Base-by-base conservation (phyloP, 2,113 vertebrate genomes). In the Pelmatolapia mariae region DNA sequence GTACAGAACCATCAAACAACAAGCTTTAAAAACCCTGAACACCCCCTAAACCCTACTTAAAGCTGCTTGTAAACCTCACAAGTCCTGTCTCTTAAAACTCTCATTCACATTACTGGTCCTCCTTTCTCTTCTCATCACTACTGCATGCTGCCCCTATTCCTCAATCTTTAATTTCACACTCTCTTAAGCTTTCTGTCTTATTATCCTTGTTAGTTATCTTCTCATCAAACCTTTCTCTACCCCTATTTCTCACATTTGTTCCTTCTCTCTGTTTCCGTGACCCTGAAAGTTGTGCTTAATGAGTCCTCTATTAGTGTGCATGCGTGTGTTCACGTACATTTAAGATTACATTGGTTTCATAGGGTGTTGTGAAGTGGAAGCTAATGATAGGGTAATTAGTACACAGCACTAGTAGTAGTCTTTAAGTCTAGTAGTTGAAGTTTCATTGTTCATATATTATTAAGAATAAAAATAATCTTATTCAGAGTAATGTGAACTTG, bases 251-350 rank as follows among this genome's bases (percentile, higher is more conserved):
- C 81, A 59, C 86, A 86, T 90, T 80, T 86, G 66, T 89, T 85
- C 52, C 38, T 38, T 47, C 68, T 80, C n/a, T 86, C 4, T 59
- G 24, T 86, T 53, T 47, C 19, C 1, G 3, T 92, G 89, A 92
- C 87, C 91, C 90, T 94, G 82, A 85, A 84, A 88, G 61, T 81
- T 63, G 81, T 29, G 88, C 57, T 82, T 92, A 92, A 94, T 89
- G 85, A 90, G 89, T 82, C 68, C 52, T 82, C 52, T 47, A 31
- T 50, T 13, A n/a, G 16, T 3, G 24, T n/a, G 15, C 1, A 0
- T 31, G 15, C 29, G 61, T 16, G 80, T 82, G 57, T 57, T 86
- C 84, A 81, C 8, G 54, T 76, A 40, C 7, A 26, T 82, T 61
- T 66, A 7, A 85, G 76, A 88, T 85, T 26, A 11, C 73, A 84